phyloP scores from a whole-genome alignment of 2,888 invertebrate genomes.

The Ophion slaviceki region DNA sequence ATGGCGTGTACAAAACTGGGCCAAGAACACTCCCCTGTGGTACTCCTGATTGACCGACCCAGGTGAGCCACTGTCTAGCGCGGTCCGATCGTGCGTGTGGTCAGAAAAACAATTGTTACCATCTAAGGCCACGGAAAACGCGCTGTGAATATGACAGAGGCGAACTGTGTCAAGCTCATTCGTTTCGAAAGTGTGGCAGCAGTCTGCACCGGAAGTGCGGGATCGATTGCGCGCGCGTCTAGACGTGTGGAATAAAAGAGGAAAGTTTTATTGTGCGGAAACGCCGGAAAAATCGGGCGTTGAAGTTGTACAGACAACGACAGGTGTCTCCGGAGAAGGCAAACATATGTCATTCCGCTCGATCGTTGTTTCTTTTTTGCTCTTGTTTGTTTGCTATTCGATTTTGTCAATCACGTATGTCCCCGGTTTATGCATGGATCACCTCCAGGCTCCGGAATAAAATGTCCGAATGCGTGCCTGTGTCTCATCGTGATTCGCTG shows the following conservation, averaged over 20 bases:
- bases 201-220: constrained; percentile 43
- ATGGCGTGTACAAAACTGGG: no score
- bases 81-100: neutral
- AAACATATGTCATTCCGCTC: neutral
- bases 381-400: constrained; percentile 68
- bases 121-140: neutral
- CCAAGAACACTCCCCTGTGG: no score
- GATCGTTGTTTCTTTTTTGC: constrained; percentile 49
- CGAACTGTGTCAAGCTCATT: constrained; percentile 3
- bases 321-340: constrained; percentile 20
- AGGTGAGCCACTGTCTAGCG: neutral
- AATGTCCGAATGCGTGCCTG: neutral
- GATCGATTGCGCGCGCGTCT: constrained; percentile 38
- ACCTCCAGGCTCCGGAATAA: neutral
- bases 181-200: constrained; percentile 17
- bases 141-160: neutral
- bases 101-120: neutral
- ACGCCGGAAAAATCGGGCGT: constrained; percentile 40
- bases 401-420: constrained; percentile 25
- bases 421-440: neutral
- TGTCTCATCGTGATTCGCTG: no score
- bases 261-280: constrained; percentile 26
- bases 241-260: constrained; percentile 6
- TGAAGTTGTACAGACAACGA: constrained; percentile 34
- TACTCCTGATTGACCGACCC: no score